Percentiles rank a stretch among this genome's conserved stretches.
These are phyloP conservation scores for Hormiphora californensis DNA, from an alignment of 37 sponge, comb jelly and placozoan species.

Conservation along the genomic window DNA sequence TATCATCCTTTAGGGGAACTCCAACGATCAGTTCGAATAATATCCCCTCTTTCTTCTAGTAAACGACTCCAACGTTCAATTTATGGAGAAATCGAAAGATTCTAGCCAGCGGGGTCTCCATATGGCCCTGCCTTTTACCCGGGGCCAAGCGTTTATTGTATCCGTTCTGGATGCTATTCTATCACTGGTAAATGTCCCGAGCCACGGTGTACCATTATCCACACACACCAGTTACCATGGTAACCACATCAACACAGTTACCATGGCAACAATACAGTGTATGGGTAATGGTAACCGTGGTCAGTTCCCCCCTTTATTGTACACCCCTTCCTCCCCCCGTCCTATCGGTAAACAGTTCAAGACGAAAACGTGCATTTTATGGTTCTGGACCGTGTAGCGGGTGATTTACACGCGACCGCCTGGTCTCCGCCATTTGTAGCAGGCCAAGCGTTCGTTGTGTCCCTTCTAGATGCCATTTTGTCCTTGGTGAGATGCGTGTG, in stretches of 20 bases:
- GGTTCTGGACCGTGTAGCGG: no score
- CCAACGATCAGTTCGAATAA: background rate
- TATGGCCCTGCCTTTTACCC: constrained; percentile 12
- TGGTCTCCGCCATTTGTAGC: constrained; percentile 12
- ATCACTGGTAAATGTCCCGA: constrained; percentile 37
- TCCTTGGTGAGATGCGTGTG: background rate
- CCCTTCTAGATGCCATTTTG: background rate
- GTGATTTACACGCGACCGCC: no score
- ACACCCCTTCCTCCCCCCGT: no score
- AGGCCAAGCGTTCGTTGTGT: constrained; percentile 26
- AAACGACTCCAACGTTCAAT: constrained; percentile 46
- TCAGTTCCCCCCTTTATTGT: no score
- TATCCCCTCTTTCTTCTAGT: background rate
- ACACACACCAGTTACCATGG: background rate
- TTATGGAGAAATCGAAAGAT: constrained; percentile 32
- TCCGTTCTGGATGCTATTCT: constrained; percentile 36
- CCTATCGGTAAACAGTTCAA: no score
- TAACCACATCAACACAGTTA: background rate
- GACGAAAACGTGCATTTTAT: no score
- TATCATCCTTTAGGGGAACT: background rate
- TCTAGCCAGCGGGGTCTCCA: background rate
- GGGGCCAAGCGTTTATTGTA: constrained; percentile 34
- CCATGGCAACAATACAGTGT: background rate
- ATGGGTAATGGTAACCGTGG: no score
- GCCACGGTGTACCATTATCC: no score